Percentiles rank a stretch among this genome's conserved stretches.
phyloP scores from a whole-genome alignment of 2,113 vertebrate genomes.

The Clarias magur region DNA sequence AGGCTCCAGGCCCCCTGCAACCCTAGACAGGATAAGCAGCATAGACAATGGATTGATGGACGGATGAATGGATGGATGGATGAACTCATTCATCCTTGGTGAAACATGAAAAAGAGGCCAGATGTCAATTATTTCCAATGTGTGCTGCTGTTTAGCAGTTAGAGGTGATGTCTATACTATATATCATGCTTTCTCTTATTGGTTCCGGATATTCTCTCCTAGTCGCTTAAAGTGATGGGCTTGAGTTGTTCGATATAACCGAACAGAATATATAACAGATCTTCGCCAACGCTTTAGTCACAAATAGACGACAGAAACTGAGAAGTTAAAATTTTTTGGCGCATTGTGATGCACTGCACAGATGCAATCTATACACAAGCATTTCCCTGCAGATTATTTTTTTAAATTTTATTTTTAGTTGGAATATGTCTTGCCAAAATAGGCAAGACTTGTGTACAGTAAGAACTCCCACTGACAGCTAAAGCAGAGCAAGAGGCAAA shows the following conservation, averaged over 20 bases:
- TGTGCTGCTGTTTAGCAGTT: not conserved
- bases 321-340: not conserved
- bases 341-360: not conserved
- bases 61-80: too few species aligned
- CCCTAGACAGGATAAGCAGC: too few species aligned
- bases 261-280: not conserved
- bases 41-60: too few species aligned
- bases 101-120: not conserved
- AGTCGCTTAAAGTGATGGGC: not conserved
- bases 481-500: not conserved
- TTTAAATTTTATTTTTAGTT: slow-evolving; percentile 1
- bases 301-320: not conserved
- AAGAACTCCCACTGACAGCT: slow-evolving; percentile 2
- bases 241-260: not conserved
- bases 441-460: not conserved
- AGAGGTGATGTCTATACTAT: not conserved
- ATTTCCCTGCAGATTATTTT: not conserved
- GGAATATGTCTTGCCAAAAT: not conserved
- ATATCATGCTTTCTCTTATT: not conserved
- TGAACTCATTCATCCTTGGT: not conserved
- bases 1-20: too few species aligned
- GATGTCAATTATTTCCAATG: not conserved
- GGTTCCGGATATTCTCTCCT: not conserved
- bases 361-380: slow-evolving; percentile 2
- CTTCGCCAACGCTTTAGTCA: not conserved